Percentiles rank a stretch among this genome's conserved stretches.
phyloP scores from a whole-genome alignment of 2,888 invertebrate genomes.

The Heliconius erato region DNA sequence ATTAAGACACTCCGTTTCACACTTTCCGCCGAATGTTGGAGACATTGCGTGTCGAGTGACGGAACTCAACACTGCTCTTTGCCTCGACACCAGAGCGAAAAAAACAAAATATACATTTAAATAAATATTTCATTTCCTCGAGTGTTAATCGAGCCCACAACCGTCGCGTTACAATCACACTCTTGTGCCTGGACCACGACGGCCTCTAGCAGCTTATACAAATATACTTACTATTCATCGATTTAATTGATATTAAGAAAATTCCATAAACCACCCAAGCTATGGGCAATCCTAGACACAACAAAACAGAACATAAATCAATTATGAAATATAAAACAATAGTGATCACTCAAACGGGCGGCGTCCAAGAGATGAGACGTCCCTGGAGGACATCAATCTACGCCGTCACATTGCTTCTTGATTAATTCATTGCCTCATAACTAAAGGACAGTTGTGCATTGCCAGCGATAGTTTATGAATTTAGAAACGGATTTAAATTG shows the following conservation, averaged over 20 bases:
- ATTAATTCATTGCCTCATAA: constrained; percentile 69
- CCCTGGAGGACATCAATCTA: constrained; percentile 67
- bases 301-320: constrained; percentile 42
- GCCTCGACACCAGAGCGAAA: no score
- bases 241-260: background rate
- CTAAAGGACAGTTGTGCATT: constrained; percentile 28
- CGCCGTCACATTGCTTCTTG: constrained; percentile 72
- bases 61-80: no score
- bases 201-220: background rate
- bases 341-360: constrained; percentile 37
- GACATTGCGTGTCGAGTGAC: no score
- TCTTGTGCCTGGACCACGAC: no score
- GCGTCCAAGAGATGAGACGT: constrained; percentile 36
- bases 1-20: no score
- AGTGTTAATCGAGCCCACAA: no score
- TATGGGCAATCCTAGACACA: constrained; percentile 20
- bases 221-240: background rate
- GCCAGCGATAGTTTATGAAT: background rate
- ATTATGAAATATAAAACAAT: constrained; percentile 47
- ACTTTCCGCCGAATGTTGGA: no score
- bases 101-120: no score
- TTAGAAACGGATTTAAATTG: background rate
- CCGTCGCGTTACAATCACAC: no score
- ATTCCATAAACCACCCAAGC: constrained; percentile 15
- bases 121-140: no score